phyloP scores from a whole-genome alignment of 92 coral and sea anemone species.

The Parazoanthus atlanticus region DNA sequence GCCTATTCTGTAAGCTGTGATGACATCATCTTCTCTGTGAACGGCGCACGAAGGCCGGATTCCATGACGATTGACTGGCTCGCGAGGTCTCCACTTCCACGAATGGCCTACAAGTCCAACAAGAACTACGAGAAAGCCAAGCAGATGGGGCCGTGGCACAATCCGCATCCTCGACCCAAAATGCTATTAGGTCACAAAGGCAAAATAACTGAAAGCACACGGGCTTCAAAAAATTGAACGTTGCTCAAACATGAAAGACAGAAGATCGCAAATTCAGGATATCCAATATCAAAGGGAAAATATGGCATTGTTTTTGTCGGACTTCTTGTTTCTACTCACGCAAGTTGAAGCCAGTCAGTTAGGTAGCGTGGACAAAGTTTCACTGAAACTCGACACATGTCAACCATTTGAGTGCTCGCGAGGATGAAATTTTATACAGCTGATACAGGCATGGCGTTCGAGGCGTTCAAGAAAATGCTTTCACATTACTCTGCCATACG shows the following conservation, averaged over 20 bases:
- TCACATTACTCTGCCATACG: not conserved
- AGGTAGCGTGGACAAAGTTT: not conserved
- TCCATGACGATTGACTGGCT: constrained; percentile 22
- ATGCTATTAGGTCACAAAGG: not conserved
- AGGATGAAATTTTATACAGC: no score
- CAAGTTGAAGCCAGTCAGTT: no score
- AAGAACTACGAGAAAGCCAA: constrained; percentile 26
- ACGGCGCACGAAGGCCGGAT: not conserved
- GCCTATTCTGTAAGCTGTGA: not conserved
- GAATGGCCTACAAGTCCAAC: constrained; percentile 1
- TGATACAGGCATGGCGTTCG: not conserved
- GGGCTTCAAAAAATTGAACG: not conserved
- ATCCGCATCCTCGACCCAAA: not conserved
- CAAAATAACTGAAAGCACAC: not conserved
- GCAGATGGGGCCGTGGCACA: not conserved
- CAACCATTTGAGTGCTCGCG: not conserved
- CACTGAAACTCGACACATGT: not conserved
- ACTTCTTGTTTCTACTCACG: not conserved
- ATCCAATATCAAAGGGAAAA: not conserved
- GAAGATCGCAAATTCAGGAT: not conserved
- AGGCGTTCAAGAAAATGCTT: not conserved
- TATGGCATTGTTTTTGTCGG: not conserved
- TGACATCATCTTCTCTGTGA: not conserved
- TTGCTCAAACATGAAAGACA: not conserved
- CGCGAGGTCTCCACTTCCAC: constrained; percentile 3